Percentiles rank a stretch among this genome's conserved stretches.
phyloP scores from a whole-genome alignment of 2,113 vertebrate genomes.

The Lampris incognitus region DNA sequence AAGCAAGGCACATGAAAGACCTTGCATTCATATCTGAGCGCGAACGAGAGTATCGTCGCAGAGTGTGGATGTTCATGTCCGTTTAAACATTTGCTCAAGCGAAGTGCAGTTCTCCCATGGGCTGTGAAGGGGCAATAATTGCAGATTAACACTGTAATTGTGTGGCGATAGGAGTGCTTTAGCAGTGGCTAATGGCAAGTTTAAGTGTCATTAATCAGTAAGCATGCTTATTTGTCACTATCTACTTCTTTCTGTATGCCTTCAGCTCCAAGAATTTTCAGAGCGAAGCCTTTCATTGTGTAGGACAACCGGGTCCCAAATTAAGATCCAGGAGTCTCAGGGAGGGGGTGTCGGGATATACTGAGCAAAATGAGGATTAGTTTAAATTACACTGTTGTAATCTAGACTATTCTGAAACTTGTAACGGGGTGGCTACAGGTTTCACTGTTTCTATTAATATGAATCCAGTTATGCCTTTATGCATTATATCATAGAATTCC shows the following conservation, averaged over 20 bases:
- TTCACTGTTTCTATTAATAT: too few relatives aligned
- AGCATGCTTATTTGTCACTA: constrained; percentile 43
- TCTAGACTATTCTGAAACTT: too few relatives aligned
- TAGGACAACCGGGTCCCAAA: neutral
- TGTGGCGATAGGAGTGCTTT: constrained; percentile 36
- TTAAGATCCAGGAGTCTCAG: neutral
- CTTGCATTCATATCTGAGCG: neutral
- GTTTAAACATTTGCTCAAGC: neutral
- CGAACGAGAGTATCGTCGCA: too few relatives aligned
- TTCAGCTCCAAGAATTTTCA: constrained; percentile 34
- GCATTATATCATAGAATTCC: too few relatives aligned
- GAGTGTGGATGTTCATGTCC: neutral
- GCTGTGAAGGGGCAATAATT: constrained; percentile 37
- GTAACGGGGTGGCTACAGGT: too few relatives aligned
- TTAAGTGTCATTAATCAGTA: constrained; percentile 52
- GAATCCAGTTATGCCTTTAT: too few relatives aligned
- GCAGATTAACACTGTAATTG: constrained; percentile 51
- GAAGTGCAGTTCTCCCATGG: constrained; percentile 5
- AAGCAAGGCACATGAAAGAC: constrained; percentile 29
- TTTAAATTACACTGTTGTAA: too few relatives aligned
- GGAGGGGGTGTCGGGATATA: too few relatives aligned
- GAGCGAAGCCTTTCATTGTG: neutral
- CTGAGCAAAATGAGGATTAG: too few relatives aligned
- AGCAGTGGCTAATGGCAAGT: constrained; percentile 51
- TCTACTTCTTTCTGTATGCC: constrained; percentile 22